Evolutionary conservation across 2,797 vertebrate species (phyloP).

Genomic region (Alauda arvensis): DNA sequence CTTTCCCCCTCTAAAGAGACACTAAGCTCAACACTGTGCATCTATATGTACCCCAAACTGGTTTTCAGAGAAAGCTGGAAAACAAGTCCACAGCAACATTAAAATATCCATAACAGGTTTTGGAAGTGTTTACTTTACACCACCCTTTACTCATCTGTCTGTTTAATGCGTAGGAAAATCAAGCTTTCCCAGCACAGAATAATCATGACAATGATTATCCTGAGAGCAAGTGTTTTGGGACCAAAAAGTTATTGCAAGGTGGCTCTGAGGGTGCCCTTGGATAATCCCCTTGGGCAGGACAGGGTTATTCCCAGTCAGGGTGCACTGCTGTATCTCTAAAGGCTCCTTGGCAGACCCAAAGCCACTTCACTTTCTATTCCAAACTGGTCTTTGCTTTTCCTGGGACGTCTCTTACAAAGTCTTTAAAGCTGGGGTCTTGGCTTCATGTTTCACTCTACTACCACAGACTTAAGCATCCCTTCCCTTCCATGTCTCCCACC

Average conservation of each 20-base stretch:
- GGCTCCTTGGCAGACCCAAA: neutral
- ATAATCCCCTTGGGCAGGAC: neutral
- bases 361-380: neutral
- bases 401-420: neutral
- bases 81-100: neutral
- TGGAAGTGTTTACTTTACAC: neutral
- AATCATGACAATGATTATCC: neutral
- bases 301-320: neutral
- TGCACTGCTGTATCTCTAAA: neutral
- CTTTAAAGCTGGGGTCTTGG: neutral
- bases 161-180: neutral
- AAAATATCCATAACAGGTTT: neutral
- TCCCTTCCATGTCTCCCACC: neutral
- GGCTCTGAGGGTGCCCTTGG: neutral
- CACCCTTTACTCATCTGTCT: neutral
- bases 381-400: neutral
- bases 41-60: neutral
- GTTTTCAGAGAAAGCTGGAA: neutral
- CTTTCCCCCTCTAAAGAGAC: neutral
- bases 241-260: neutral
- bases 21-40: neutral
- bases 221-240: neutral
- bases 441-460: neutral
- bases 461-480: neutral
- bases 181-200: neutral